Evolutionary conservation across 2,797 vertebrate genomes (phyloP).

Genomic region (Atherinosoma microstoma): DNA sequence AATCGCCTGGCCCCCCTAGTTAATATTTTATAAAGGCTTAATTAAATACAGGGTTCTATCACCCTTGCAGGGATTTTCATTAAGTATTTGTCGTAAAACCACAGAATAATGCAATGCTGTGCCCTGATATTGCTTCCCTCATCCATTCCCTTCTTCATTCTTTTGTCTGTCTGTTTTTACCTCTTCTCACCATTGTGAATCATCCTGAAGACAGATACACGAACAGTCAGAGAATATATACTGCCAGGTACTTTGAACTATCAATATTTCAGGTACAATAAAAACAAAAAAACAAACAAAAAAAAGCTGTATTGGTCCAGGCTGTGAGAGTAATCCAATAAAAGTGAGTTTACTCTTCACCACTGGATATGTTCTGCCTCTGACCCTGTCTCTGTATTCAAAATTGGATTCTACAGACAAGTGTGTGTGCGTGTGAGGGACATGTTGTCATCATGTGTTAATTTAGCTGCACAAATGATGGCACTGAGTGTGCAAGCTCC

Average conservation of each 20-base stretch:
- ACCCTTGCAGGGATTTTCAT: constrained; percentile 83
- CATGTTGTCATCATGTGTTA: constrained; percentile 53
- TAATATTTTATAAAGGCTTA: constrained; percentile 87
- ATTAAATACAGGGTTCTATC: constrained; percentile 86
- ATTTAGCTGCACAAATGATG: constrained; percentile 53
- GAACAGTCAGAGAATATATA: constrained; percentile 76
- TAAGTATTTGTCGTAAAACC: constrained; percentile 86
- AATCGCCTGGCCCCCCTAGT: constrained; percentile 73
- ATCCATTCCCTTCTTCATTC: constrained; percentile 49
- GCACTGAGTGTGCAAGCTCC: constrained; percentile 24
- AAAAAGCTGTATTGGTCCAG: constrained; percentile 70
- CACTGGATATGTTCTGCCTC: constrained; percentile 39
- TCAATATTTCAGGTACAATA: constrained; percentile 87
- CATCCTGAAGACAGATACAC: constrained; percentile 81
- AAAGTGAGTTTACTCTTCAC: constrained; percentile 54
- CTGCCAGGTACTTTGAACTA: constrained; percentile 66
- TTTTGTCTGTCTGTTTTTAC: constrained; percentile 65
- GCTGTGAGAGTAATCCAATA: constrained; percentile 63
- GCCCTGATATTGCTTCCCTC: constrained; percentile 77
- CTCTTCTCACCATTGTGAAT: constrained; percentile 72
- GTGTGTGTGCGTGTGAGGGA: constrained; percentile 29
- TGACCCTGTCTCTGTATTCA: constrained; percentile 24
- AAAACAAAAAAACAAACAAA: constrained; percentile 21
- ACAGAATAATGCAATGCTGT: constrained; percentile 77
- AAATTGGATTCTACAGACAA: constrained; percentile 51